phyloP scores from a whole-genome alignment of 2,113 vertebrate genomes.

The Sinocyclocheilus anshuiensis region DNA sequence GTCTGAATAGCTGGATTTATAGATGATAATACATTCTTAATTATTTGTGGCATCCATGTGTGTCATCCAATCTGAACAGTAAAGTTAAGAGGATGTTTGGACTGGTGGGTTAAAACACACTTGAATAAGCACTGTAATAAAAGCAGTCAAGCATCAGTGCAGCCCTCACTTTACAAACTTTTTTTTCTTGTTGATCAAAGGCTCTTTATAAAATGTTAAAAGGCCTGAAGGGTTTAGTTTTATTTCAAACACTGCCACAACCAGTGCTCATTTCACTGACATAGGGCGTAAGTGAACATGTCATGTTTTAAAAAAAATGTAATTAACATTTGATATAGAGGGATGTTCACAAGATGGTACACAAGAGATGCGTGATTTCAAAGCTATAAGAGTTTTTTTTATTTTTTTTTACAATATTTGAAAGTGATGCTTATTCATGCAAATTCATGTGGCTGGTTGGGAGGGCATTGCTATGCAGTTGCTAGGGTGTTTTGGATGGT shows the following conservation, averaged over 20 bases:
- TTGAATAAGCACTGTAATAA: conserved; percentile 14
- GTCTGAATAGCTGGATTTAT: background rate
- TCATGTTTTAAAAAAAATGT: background rate
- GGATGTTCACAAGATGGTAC: background rate
- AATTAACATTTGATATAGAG: background rate
- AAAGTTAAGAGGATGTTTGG: background rate
- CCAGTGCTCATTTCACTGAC: background rate
- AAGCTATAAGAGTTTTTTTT: background rate
- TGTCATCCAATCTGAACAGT: conserved; percentile 1
- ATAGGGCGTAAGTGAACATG: background rate
- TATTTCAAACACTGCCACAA: background rate
- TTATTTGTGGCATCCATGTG: conserved; percentile 22
- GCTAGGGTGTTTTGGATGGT: background rate
- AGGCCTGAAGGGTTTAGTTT: background rate
- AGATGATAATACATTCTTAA: background rate
- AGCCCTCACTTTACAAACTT: background rate
- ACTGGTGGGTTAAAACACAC: conserved; percentile 1
- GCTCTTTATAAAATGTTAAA: background rate
- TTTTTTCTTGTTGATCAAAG: background rate
- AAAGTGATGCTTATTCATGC: background rate
- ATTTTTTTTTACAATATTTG: background rate
- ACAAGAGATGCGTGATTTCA: background rate
- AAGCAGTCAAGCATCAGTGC: background rate
- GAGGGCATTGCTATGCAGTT: background rate
- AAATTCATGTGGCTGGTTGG: background rate